Base-by-base conservation (phyloP, 2,888 invertebrate species). In the Amblyteles armatorius region DNA sequence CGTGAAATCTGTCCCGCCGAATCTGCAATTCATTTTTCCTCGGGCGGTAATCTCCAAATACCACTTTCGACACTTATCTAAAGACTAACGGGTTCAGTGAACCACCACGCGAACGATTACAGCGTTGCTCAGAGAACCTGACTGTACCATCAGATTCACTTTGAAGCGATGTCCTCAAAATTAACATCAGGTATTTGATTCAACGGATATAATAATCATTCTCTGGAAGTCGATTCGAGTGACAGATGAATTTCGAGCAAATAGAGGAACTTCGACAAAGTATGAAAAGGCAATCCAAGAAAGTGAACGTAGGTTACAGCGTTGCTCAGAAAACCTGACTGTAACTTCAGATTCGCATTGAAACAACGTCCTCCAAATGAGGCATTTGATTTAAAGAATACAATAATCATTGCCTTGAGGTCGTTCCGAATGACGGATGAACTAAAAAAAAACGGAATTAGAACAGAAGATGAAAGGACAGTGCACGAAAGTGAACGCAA, bases 21-120 rank as follows among this genome's bases (percentile, higher is more conserved):
- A 57, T 57, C 57, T 57, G 22, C 57, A 57, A 57, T 57, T 57
- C 57, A 57, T 57, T 57, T 57, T 57, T 26, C 22, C 57, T 22
- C 22, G 57, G 3, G 26, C 22, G 22, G 22, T 22, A 26, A 57
- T 57, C 57, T 6, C 13, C 13, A 26, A 57, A 26, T 11, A 57
- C 57, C 22, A 57, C 57, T 57, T 57, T 57, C 11, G 57, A 26
- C 57, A 57, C 26, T 57, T 57, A 57, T 57, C 57, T 5, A 57
- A 57, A 57, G 57, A 22, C 57, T 26, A 57, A 57, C 13, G 22
- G 57, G 57, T 22, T 57, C 57, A 26, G 26, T 26, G 57, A 57
- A 26, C 26, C 26, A 26, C 22, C 26, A 26, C 9, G 9, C 26
- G 13, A 57, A 57, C 13, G 57, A 57, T 57, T 57, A 13, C 13